Conservation (phyloP, 2,888 invertebrate species). For the Pedicia rivosa region DNA sequence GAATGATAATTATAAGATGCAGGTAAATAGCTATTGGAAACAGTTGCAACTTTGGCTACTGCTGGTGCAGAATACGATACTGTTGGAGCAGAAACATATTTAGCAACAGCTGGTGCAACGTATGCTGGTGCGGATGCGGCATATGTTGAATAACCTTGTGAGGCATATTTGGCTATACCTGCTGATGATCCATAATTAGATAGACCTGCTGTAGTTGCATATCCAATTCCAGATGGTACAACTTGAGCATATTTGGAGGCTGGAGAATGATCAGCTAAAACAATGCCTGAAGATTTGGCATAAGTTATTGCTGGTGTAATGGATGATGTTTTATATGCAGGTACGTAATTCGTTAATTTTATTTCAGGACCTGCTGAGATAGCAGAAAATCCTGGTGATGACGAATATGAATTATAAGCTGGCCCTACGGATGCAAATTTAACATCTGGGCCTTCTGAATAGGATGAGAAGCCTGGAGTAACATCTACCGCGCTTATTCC, state of each 20-base stretch:
- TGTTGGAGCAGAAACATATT: constrained; percentile 6
- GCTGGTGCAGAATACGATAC: constrained; percentile 11
- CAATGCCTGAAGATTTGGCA: constrained; percentile 20
- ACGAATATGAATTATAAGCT: constrained; percentile 21
- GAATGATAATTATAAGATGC: constrained; percentile 22
- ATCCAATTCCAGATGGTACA: constrained; percentile 35
- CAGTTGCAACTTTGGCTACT: constrained; percentile 15
- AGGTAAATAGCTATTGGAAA: constrained; percentile 20
- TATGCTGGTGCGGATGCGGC: constrained; percentile 13
- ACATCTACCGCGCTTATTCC: constrained; percentile 20
- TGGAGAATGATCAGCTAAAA: constrained; percentile 27
- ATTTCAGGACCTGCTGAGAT: constrained; percentile 22
- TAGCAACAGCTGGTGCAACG: constrained; percentile 11
- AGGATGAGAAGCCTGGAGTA: constrained; percentile 22
- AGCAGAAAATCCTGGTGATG: constrained; percentile 21
- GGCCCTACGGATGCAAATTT: constrained; percentile 27
- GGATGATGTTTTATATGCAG: constrained; percentile 7
- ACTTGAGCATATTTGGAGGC: constrained; percentile 27
- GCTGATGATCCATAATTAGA: constrained; percentile 24
- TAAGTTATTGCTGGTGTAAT: constrained; percentile 25
- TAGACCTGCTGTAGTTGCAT: constrained; percentile 36
- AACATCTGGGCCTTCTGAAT: constrained; percentile 24
- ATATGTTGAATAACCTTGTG: constrained; percentile 9
- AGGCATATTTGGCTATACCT: constrained; percentile 20
- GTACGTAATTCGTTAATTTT: constrained; percentile 15